These are phyloP conservation scores for Alethe diademata DNA, from an alignment of 2,113 vertebrate species.

Conservation along the genomic window DNA sequence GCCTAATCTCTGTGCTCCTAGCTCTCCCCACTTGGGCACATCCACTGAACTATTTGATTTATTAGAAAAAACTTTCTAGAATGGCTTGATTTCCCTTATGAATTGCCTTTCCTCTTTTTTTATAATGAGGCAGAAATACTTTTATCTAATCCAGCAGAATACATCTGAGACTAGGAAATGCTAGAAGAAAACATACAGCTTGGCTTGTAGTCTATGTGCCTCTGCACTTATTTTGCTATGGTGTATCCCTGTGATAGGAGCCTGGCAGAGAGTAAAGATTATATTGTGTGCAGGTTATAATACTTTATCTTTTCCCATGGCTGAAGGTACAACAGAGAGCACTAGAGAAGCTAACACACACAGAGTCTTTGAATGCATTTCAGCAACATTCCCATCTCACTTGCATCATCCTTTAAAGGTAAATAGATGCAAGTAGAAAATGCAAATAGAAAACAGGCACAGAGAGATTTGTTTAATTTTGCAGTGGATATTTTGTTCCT, in stretches of 20 bases:
- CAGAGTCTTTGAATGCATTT: background rate
- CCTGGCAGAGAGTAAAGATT: background rate
- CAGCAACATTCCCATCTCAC: slow-evolving; percentile 14
- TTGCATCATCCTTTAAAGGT: slow-evolving; percentile 32
- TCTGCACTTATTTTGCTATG: background rate
- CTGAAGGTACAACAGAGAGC: background rate
- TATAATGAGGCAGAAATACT: background rate
- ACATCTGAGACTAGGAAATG: background rate
- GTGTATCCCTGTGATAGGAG: background rate
- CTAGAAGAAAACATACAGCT: background rate
- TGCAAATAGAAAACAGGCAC: slow-evolving; percentile 49
- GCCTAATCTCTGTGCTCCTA: slow-evolving; percentile 16
- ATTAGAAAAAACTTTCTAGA: slow-evolving; percentile 26
- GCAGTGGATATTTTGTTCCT: slow-evolving; percentile 27
- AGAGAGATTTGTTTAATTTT: slow-evolving; percentile 59
- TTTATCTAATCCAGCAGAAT: slow-evolving; percentile 13
- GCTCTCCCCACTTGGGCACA: background rate
- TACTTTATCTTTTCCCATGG: background rate
- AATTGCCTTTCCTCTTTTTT: slow-evolving; percentile 23
- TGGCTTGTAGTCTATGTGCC: background rate
- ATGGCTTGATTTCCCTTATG: slow-evolving; percentile 11
- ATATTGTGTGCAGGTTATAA: background rate
- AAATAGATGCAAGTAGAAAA: slow-evolving; percentile 49
- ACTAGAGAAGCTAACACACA: background rate
- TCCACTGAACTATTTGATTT: slow-evolving; percentile 50